Base-by-base conservation (phyloP, 1,140 invertebrate genomes). In the Laupala kohalensis region DNA sequence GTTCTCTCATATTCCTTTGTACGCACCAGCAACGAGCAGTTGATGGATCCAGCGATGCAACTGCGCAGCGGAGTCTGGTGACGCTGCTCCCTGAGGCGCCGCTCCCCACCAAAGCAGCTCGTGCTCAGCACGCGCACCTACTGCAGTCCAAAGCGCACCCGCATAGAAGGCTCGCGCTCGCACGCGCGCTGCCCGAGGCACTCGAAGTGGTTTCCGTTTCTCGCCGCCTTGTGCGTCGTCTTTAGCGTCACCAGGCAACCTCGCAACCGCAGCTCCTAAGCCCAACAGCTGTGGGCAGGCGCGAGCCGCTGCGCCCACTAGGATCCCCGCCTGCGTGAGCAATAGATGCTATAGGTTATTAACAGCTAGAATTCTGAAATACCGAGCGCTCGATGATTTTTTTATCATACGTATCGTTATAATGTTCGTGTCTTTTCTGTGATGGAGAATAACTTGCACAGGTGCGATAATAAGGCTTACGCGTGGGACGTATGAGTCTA, bases 81-180 rank as follows among this genome's bases (percentile, higher is more conserved):
- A 27, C 30, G 30, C 24, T 15, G 30, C 68, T 72, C 30, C 87
- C 6, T 91, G 81, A 0, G 89, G 87, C 72, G 85, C 86, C 2
- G 85, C 78, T 6, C 87, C 88, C 90, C 90, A 92, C 90, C 90
- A 92, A 1, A 92, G 80, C n/a, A 92, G 81, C 5, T 91, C 86
- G 74, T 92, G 90, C 77, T 92, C 90, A 66, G 91, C 79, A 77
- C 86, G 89, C 64, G 86, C 86, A 4, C 89, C 90, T 4, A 91
- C 86, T 74, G 90, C 86, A 2, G 87, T 87, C 90, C 90, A 92
- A 23, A 90, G 77, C 6, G 86, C 78, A 74, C 86, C 82, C 74
- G 87, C 81, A 69, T 88, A 88, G 70, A 86, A 86, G 73, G 82
- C 83, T 64, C 78, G 76, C 25, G 83, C 79, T 77, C 80, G 86